Base-by-base conservation (phyloP, 1,140 invertebrate genomes). In the Drosophila navojoa region DNA sequence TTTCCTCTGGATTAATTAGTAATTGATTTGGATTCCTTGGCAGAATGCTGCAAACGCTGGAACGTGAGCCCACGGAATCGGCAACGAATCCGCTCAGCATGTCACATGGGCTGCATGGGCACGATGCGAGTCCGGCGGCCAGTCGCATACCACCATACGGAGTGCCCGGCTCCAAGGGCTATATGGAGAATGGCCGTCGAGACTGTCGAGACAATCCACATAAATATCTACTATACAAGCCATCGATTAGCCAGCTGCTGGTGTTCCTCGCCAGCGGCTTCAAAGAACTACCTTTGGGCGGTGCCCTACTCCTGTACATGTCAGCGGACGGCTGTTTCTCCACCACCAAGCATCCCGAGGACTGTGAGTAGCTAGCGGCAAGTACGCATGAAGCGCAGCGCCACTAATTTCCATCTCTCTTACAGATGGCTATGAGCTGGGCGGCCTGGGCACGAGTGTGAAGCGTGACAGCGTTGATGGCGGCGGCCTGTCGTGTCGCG, bases 201-300 rank as follows among this genome's bases (percentile, higher is more conserved):
- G 35, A 93, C 42, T 95, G 96, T 90, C 93, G 97, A 86, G 97
- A 98, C 91, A 99, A 99, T 94, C 98, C 98, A 13, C 98, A 99
- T 94, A 99, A 99, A 93, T 99, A 99, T 93, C 94, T 99, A 74
- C 94, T 99, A 71, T 99, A 98, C 93, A 99, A 98, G 92, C 98
- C 98, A 45, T 98, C 97, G 52, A 96, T 98, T 84, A 97, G 96
- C 92, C 98, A 99, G 93, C 95, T 99, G 32, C 94, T 98, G 92
- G 97, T 98, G 19, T 99, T 99, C 93, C 93, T 99, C 73, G 96
- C 97, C 38, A 98, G 97, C 76, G 97, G 96, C 72, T 98, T 98
- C 92, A 98, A 98, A 93, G 98, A 99, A 92, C 93, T 99, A 67
- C 97, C 97, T 22, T 94, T 96, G 3, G 98, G 97, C 91, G 98